Percentiles rank a stretch among this genome's conserved stretches.
These are phyloP conservation scores for Nemapogon koenigi DNA, from an alignment of 2,888 invertebrate genomes.

Conservation along the genomic window DNA sequence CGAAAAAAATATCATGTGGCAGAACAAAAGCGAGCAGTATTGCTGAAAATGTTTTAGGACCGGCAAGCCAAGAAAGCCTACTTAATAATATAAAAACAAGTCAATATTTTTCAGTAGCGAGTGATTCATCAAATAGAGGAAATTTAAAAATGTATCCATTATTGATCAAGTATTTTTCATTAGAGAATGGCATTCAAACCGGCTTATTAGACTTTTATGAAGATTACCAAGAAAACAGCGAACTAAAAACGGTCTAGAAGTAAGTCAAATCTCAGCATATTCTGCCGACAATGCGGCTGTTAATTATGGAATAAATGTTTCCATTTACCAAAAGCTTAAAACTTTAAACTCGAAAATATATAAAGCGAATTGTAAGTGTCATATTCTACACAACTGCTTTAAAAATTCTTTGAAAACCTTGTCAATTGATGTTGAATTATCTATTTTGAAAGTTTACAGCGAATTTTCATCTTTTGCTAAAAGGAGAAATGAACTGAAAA, in stretches of 20 bases:
- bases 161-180: conserved; percentile 9
- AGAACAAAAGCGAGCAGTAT: conserved; percentile 14
- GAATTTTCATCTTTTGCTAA: conserved; percentile 14
- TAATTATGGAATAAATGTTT: conserved; percentile 15
- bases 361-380: conserved; percentile 14
- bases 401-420: conserved; percentile 13
- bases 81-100: conserved; percentile 14
- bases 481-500: conserved; percentile 12
- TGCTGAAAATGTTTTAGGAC: conserved; percentile 13
- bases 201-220: conserved; percentile 2
- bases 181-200: background rate
- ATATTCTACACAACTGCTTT: conserved; percentile 14
- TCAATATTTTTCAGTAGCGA: conserved; percentile 13
- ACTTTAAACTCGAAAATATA: conserved; percentile 13
- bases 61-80: conserved; percentile 12
- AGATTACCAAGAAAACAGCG: conserved; percentile 12
- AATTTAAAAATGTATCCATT: conserved; percentile 13
- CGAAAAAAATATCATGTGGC: conserved; percentile 13
- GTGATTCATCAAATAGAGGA: conserved; percentile 13
- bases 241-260: conserved; percentile 11
- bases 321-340: conserved; percentile 15
- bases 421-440: conserved; percentile 13
- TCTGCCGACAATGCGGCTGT: conserved; percentile 16
- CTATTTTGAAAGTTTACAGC: conserved; percentile 13
- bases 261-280: conserved; percentile 15